Conservation (phyloP, 1,140 invertebrate genomes). For the Bacillus rossius region DNA sequence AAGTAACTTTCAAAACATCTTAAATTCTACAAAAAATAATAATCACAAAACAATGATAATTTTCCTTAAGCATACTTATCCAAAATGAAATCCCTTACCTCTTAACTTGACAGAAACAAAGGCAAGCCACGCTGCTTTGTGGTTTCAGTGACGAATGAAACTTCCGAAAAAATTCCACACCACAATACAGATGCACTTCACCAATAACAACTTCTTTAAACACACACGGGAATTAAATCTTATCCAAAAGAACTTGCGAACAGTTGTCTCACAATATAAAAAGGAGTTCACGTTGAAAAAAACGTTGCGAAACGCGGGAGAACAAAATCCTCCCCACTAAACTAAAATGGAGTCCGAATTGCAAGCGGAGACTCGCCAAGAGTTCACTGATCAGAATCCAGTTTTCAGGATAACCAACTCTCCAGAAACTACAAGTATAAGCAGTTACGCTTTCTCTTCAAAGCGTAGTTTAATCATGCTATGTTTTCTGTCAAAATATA, state of each 20-base stretch:
- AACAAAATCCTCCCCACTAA: conserved; percentile 19
- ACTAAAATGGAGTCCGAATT: conserved; percentile 21
- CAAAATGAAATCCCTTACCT: conserved; percentile 21
- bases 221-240: conserved; percentile 8
- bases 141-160: conserved; percentile 17
- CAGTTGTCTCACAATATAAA: conserved; percentile 5
- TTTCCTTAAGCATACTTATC: conserved; percentile 18
- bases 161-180: conserved; percentile 8
- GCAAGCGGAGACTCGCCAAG: conserved; percentile 13
- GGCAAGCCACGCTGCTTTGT: conserved; percentile 22
- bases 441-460: too few relatives aligned
- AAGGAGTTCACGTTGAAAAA: conserved; percentile 10
- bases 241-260: conserved; percentile 2
- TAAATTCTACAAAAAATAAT: too few relatives aligned
- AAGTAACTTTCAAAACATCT: too few relatives aligned
- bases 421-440: too few relatives aligned
- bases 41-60: too few relatives aligned
- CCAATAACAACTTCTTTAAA: conserved; percentile 4
- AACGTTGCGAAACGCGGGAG: conserved; percentile 18
- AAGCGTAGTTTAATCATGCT: too few relatives aligned
- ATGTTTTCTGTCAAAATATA: too few relatives aligned
- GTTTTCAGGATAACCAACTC: conserved; percentile 17
- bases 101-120: conserved; percentile 23
- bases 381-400: conserved; percentile 16
- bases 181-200: conserved; percentile 2